Evolutionary conservation across 2,797 vertebrate species (phyloP).

Genomic region (Mormyrus hasselquistii): DNA sequence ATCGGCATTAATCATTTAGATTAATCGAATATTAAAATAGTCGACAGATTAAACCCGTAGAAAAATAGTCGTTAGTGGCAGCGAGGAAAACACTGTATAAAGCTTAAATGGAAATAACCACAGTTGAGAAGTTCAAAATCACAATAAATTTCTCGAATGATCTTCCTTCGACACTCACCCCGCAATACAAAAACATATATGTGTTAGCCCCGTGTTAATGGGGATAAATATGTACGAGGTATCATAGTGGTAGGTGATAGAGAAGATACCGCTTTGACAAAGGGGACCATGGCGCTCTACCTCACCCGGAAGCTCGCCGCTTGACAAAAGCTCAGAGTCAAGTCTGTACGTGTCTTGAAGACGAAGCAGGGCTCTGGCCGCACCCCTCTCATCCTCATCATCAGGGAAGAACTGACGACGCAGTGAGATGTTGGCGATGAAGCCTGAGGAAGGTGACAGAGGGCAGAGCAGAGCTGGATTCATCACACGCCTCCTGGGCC

Average conservation of each 20-base stretch:
- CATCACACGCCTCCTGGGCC: background rate
- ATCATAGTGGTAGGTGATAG: background rate
- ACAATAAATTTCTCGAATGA: background rate
- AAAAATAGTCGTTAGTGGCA: background rate
- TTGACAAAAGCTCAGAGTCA: constrained; percentile 82
- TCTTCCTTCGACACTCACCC: background rate
- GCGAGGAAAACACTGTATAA: background rate
- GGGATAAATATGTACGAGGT: background rate
- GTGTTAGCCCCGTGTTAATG: background rate
- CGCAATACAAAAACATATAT: background rate
- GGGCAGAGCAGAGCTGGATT: background rate
- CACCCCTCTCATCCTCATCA: constrained; percentile 84
- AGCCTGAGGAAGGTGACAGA: constrained; percentile 59
- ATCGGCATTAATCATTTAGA: background rate
- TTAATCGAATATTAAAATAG: background rate
- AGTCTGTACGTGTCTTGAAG: constrained; percentile 94
- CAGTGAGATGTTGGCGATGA: constrained; percentile 84
- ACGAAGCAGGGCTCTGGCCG: constrained; percentile 89
- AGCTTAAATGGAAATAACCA: background rate
- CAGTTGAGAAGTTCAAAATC: background rate
- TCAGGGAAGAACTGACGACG: constrained; percentile 88
- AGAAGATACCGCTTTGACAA: background rate
- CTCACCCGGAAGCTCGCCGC: constrained; percentile 82
- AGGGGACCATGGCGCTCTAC: background rate
- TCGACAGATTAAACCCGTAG: background rate